These are phyloP conservation scores for Ptychodera flava DNA, from an alignment of 35 echinoderm and acorn worm species.

Conservation along the genomic window DNA sequence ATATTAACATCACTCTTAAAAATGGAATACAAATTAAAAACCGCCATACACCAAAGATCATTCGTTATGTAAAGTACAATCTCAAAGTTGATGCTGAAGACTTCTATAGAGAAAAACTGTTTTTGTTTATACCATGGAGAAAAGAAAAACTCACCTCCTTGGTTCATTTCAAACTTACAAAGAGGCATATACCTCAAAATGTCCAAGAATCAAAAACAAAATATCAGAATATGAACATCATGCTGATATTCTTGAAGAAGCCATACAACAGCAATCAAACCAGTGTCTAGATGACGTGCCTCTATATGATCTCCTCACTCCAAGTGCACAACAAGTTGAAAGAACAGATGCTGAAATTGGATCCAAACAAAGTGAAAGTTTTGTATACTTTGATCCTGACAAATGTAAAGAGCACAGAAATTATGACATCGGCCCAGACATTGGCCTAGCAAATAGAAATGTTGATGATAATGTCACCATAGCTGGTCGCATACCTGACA, in stretches of 20 bases:
- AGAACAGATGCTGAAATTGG: background rate
- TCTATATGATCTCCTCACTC: background rate
- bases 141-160: conserved; percentile 11
- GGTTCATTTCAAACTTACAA: background rate
- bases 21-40: background rate
- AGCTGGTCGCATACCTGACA: conserved; percentile 1
- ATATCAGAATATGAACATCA: conserved; percentile 16
- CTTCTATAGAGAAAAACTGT: conserved; percentile 35
- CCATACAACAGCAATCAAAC: conserved; percentile 8
- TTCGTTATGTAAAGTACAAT: conserved; percentile 27
- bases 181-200: background rate
- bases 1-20: background rate
- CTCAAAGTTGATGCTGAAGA: conserved; percentile 24
- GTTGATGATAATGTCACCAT: background rate
- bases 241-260: background rate
- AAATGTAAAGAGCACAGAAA: conserved; percentile 7
- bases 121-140: conserved; percentile 39
- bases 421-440: conserved; percentile 44
- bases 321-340: conserved; percentile 27
- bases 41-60: conserved; percentile 2
- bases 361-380: background rate
- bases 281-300: background rate
- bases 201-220: conserved; percentile 14
- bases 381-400: background rate
- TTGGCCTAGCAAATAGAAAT: conserved; percentile 17